phyloP scores from a whole-genome alignment of 2,797 vertebrate genomes.

The Microctenopoma steveboyesi region DNA sequence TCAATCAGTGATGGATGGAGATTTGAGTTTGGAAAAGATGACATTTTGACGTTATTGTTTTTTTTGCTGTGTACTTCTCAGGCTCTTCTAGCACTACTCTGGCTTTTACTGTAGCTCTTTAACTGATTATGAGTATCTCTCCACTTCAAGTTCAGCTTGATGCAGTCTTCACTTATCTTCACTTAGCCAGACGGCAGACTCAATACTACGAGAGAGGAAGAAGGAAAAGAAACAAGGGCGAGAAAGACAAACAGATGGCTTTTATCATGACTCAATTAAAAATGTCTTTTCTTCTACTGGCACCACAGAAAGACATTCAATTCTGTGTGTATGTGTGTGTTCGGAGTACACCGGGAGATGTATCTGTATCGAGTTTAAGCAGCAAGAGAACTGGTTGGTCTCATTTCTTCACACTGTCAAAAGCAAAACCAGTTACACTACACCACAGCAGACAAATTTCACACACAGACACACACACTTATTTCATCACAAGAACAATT shows the following conservation, averaged over 20 bases:
- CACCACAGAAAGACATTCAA: constrained; percentile 12
- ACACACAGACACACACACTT: neutral
- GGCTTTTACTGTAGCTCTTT: constrained; percentile 29
- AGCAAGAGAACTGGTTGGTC: constrained; percentile 19
- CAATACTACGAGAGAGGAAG: neutral
- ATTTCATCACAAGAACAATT: neutral
- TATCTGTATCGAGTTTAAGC: constrained; percentile 30
- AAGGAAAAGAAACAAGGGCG: neutral
- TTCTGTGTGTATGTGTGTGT: neutral
- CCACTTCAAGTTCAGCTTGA: constrained; percentile 37
- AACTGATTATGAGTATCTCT: constrained; percentile 52
- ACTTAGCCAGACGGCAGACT: constrained; percentile 41
- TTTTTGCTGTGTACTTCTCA: constrained; percentile 6
- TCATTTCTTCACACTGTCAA: constrained; percentile 38
- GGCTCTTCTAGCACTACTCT: neutral
- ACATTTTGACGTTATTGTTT: constrained; percentile 10
- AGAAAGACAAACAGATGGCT: constrained; percentile 56
- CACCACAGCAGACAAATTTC: constrained; percentile 16
- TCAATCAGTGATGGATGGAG: constrained; percentile 11
- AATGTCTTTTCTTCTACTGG: constrained; percentile 43
- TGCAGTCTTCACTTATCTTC: constrained; percentile 52
- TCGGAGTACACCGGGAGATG: constrained; percentile 24
- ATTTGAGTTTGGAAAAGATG: constrained; percentile 7
- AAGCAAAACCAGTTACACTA: constrained; percentile 26
- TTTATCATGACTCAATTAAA: constrained; percentile 62